Conservation (phyloP, 2,797 vertebrate species). For the Siniperca undulata region DNA sequence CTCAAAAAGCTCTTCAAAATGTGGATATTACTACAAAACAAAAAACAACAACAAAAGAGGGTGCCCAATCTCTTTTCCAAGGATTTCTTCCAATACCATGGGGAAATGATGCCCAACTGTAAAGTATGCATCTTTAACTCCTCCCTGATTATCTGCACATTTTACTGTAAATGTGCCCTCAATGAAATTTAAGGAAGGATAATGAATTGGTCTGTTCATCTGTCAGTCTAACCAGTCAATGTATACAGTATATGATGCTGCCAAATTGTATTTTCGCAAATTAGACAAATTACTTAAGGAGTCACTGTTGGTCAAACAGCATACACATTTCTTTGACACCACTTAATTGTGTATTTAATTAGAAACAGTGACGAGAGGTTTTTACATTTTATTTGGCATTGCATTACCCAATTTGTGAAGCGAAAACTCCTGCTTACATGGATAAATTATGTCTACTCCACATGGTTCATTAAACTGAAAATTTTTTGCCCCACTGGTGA, state of each 20-base stretch:
- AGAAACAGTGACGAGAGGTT: not conserved
- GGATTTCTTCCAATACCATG: not conserved
- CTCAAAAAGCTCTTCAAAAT: not conserved
- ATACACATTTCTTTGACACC: not conserved
- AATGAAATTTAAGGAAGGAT: not conserved
- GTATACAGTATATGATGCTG: not conserved
- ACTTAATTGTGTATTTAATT: not conserved
- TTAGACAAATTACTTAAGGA: not conserved
- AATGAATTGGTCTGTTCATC: too few species aligned
- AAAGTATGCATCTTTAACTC: not conserved
- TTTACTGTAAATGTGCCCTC: not conserved
- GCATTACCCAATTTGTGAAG: not conserved
- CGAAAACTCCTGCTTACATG: not conserved
- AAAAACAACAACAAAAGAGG: not conserved
- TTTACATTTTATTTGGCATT: not conserved
- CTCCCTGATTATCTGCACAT: not conserved
- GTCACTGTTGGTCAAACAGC: not conserved
- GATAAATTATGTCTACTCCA: not conserved
- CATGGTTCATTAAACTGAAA: not conserved
- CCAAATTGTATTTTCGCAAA: not conserved
- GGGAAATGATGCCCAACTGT: not conserved
- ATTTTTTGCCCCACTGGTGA: not conserved
- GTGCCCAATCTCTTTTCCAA: not conserved
- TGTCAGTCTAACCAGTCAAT: not conserved
- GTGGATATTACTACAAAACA: not conserved